Evolutionary conservation across 2,797 vertebrate genomes (phyloP).

Genomic region (Intellagama lesueurii): DNA sequence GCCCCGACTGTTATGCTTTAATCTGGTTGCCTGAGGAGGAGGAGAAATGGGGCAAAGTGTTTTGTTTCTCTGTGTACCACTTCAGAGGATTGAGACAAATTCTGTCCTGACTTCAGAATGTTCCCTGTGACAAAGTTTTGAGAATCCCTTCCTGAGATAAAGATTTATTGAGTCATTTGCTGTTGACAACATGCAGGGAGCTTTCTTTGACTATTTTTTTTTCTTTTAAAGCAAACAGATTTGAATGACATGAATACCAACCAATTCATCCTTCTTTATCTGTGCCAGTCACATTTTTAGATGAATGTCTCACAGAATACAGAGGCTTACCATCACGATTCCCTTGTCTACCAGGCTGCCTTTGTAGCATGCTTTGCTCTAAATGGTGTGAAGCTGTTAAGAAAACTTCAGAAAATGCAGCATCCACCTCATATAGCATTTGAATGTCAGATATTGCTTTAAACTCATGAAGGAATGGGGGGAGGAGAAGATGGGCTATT

Average conservation of each 20-base stretch:
- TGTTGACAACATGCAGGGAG: constrained; percentile 29
- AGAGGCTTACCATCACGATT: constrained; percentile 14
- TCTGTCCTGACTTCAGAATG: not conserved
- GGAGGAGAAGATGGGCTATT: not conserved
- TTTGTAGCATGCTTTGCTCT: constrained; percentile 29
- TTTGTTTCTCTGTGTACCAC: not conserved
- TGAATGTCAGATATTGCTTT: constrained; percentile 32
- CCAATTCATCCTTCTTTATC: constrained; percentile 25
- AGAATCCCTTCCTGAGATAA: constrained; percentile 36
- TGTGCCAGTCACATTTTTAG: constrained; percentile 27
- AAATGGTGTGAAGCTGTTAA: constrained; percentile 27
- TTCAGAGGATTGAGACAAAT: not conserved
- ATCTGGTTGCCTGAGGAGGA: not conserved
- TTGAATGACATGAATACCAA: constrained; percentile 48
- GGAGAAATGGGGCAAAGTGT: not conserved
- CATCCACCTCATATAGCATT: not conserved
- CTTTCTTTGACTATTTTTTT: constrained; percentile 37
- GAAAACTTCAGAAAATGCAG: constrained; percentile 26
- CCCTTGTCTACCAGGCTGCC: not conserved
- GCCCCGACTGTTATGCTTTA: not conserved
- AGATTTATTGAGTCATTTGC: constrained; percentile 46
- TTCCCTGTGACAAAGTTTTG: constrained; percentile 31
- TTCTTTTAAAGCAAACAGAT: constrained; percentile 32
- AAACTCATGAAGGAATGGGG: not conserved
- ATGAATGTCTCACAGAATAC: constrained; percentile 18